Evolutionary conservation across 2,888 invertebrate genomes (phyloP).

Genomic region (Coecobrya sp.): DNA sequence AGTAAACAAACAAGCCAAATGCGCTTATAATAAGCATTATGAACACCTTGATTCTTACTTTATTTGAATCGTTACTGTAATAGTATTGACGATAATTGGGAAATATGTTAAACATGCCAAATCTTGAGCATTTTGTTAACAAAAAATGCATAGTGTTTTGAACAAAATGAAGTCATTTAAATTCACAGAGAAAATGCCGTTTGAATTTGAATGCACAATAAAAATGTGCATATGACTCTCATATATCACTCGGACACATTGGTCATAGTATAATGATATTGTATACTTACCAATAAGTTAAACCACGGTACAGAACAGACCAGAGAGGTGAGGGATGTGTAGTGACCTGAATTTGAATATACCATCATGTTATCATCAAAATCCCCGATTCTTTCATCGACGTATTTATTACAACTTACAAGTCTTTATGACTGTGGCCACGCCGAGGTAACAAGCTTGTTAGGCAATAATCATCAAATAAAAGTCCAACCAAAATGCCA

Average conservation of each 20-base stretch:
- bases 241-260: conserved; percentile 34
- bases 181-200: conserved; percentile 32
- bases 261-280: background rate
- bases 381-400: conserved; percentile 59
- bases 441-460: conserved; percentile 81
- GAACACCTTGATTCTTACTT: background rate
- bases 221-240: conserved; percentile 1
- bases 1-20: background rate
- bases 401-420: conserved; percentile 62
- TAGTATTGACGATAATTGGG: background rate
- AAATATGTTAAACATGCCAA: conserved; percentile 3
- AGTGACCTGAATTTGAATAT: conserved; percentile 72
- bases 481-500: conserved; percentile 56
- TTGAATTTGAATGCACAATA: conserved; percentile 16
- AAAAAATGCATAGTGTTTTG: background rate
- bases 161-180: conserved; percentile 30
- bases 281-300: too few relatives aligned
- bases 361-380: conserved; percentile 43
- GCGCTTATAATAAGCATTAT: background rate
- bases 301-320: background rate
- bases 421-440: conserved; percentile 78
- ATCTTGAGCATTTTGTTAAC: background rate
- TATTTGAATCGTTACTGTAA: background rate
- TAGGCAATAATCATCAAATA: conserved; percentile 81
- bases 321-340: background rate